These are phyloP conservation scores for Aquatica leii DNA, from an alignment of 2,888 invertebrate species.

Conservation along the genomic window DNA sequence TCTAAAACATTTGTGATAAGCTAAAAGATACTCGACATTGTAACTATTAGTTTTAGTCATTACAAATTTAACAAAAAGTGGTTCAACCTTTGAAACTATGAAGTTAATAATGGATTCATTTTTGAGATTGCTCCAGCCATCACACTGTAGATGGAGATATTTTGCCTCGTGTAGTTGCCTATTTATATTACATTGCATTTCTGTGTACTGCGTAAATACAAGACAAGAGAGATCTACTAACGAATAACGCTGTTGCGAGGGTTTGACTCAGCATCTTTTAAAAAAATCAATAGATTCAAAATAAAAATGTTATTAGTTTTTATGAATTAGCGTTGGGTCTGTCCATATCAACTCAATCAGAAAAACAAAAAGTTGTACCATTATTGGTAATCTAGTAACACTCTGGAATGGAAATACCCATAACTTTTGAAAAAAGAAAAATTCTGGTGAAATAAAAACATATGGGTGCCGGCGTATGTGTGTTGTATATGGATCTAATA, in stretches of 20 bases:
- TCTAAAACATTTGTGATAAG: slow-evolving; percentile 30
- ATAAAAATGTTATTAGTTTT: too few relatives aligned
- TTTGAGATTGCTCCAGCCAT: slow-evolving; percentile 24
- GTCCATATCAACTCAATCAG: too few relatives aligned
- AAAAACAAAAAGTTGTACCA: too few relatives aligned
- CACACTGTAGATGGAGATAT: slow-evolving; percentile 12
- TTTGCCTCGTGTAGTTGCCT: background rate
- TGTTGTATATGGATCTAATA: too few relatives aligned
- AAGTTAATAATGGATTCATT: slow-evolving; percentile 34
- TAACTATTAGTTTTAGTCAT: slow-evolving; percentile 27
- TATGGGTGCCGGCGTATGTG: too few relatives aligned
- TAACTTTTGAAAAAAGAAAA: too few relatives aligned
- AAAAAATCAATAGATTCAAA: too few relatives aligned
- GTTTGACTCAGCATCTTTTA: background rate
- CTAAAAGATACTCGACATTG: background rate
- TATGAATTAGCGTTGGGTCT: too few relatives aligned
- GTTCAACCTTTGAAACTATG: slow-evolving; percentile 30
- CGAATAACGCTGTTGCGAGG: background rate
- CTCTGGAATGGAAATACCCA: too few relatives aligned
- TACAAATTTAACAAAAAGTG: slow-evolving; percentile 35
- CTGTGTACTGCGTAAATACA: background rate
- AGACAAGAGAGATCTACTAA: background rate
- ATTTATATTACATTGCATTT: background rate
- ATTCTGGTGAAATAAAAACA: too few relatives aligned
- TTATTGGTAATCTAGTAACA: too few relatives aligned